phyloP scores from a whole-genome alignment of 2,797 vertebrate species.

The Gouania willdenowi region DNA sequence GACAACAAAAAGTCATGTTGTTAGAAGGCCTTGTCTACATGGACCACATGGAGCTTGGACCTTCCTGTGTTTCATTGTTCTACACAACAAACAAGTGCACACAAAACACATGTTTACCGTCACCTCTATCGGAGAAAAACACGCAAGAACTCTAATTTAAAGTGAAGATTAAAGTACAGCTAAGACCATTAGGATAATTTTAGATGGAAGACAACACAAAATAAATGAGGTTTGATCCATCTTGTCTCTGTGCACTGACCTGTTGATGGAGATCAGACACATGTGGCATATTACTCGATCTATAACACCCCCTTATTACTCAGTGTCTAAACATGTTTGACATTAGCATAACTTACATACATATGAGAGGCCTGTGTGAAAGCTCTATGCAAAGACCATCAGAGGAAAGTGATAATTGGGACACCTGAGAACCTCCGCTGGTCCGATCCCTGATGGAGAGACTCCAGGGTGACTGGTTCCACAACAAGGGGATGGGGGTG shows the following conservation, averaged over 20 bases:
- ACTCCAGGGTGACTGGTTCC: constrained; percentile 17
- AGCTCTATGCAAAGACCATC: constrained; percentile 21
- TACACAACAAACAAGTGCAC: background rate
- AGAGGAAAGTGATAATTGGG: constrained; percentile 56
- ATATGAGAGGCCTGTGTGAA: constrained; percentile 15
- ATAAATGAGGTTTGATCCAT: too few species aligned
- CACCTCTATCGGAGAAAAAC: background rate
- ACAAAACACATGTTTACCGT: background rate
- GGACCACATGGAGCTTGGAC: constrained; percentile 31
- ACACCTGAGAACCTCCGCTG: constrained; percentile 59
- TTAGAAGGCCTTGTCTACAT: constrained; percentile 6
- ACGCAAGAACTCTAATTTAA: too few species aligned
- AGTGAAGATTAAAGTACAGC: too few species aligned
- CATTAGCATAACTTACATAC: constrained; percentile 32
- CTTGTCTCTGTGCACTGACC: too few species aligned
- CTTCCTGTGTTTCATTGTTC: constrained; percentile 44
- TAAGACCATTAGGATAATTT: too few species aligned
- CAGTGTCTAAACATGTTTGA: constrained; percentile 48
- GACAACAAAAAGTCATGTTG: constrained; percentile 2
- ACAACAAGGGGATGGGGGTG: constrained; percentile 9
- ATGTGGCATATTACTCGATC: constrained; percentile 24
- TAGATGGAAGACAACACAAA: too few species aligned
- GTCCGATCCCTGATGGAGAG: constrained; percentile 4
- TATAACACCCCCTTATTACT: constrained; percentile 11
- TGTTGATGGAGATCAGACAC: constrained; percentile 7